These are phyloP conservation scores for Megamerina dolium DNA, from an alignment of 2,888 invertebrate genomes.

Conservation along the genomic window DNA sequence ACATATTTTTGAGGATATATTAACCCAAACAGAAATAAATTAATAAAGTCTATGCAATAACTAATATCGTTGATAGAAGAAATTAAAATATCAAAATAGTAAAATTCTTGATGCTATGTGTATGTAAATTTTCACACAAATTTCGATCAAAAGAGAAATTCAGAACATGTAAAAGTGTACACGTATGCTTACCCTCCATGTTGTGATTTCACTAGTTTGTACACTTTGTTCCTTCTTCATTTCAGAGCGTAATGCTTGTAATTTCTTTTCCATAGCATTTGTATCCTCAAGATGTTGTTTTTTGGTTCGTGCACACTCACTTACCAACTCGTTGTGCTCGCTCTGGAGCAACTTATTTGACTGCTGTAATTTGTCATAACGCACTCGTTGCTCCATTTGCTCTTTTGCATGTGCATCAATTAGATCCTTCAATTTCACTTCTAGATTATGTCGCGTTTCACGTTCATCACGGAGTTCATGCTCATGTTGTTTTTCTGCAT, in stretches of 20 bases:
- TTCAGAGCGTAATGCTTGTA: slow-evolving; percentile 51
- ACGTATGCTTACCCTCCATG: slow-evolving; percentile 50
- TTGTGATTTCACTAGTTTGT: slow-evolving; percentile 45
- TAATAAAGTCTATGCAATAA: no score
- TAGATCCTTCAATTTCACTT: slow-evolving; percentile 52
- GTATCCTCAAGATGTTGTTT: slow-evolving; percentile 51
- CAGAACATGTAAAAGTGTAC: no score
- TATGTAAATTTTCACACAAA: no score
- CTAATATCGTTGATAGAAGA: no score
- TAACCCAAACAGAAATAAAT: no score
- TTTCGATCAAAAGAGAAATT: no score
- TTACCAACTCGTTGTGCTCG: slow-evolving; percentile 52
- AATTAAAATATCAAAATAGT: no score
- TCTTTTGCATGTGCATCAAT: slow-evolving; percentile 51
- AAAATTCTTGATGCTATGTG: no score
- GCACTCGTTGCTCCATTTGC: slow-evolving; percentile 51
- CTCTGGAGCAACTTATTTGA: slow-evolving; percentile 53
- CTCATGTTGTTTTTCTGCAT: slow-evolving; percentile 55
- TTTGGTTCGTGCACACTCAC: slow-evolving; percentile 51
- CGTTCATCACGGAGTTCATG: slow-evolving; percentile 54
- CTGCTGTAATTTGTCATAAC: slow-evolving; percentile 54
- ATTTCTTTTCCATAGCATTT: slow-evolving; percentile 50
- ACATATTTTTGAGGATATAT: no score
- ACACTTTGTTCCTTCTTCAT: slow-evolving; percentile 46
- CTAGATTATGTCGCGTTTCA: slow-evolving; percentile 51